phyloP scores from a whole-genome alignment of 1,140 invertebrate species.

The Harpegnathos saltator region DNA sequence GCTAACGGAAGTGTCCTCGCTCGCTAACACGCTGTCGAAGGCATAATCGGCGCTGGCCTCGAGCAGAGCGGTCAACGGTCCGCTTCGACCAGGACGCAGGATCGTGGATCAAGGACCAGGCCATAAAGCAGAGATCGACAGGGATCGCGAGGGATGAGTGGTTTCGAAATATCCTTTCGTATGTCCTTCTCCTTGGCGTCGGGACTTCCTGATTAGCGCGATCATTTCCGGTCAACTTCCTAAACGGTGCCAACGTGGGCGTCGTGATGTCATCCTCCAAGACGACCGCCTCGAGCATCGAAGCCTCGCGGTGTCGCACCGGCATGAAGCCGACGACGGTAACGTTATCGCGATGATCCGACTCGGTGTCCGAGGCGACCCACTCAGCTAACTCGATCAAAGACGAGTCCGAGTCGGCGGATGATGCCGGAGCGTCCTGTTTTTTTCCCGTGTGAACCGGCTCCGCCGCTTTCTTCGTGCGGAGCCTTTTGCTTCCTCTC shows the following conservation, averaged over 20 bases:
- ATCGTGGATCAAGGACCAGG: slow-evolving; percentile 83
- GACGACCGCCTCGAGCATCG: slow-evolving; percentile 77
- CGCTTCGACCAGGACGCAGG: slow-evolving; percentile 78
- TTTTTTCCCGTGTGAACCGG: neutral
- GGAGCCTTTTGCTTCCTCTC: slow-evolving; percentile 33
- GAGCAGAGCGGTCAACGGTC: slow-evolving; percentile 78
- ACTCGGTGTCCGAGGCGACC: slow-evolving; percentile 63
- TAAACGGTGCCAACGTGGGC: slow-evolving; percentile 73
- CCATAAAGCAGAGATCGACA: slow-evolving; percentile 82
- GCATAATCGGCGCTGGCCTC: slow-evolving; percentile 77
- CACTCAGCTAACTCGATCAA: slow-evolving; percentile 78
- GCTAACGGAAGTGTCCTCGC: slow-evolving; percentile 71
- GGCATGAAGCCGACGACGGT: slow-evolving; percentile 69
- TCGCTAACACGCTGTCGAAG: slow-evolving; percentile 73
- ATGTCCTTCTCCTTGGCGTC: slow-evolving; percentile 56
- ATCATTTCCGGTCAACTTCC: slow-evolving; percentile 26
- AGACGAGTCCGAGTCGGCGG: slow-evolving; percentile 63
- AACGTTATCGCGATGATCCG: slow-evolving; percentile 46
- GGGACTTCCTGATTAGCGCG: slow-evolving; percentile 10
- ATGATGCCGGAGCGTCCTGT: neutral
- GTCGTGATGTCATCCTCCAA: slow-evolving; percentile 78
- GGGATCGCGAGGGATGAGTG: slow-evolving; percentile 71
- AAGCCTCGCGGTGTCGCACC: slow-evolving; percentile 75
- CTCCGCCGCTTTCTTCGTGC: slow-evolving; percentile 17
- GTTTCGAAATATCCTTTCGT: slow-evolving; percentile 72